Conservation (phyloP, 1,140 invertebrate genomes). For the Octopus sinensis region DNA sequence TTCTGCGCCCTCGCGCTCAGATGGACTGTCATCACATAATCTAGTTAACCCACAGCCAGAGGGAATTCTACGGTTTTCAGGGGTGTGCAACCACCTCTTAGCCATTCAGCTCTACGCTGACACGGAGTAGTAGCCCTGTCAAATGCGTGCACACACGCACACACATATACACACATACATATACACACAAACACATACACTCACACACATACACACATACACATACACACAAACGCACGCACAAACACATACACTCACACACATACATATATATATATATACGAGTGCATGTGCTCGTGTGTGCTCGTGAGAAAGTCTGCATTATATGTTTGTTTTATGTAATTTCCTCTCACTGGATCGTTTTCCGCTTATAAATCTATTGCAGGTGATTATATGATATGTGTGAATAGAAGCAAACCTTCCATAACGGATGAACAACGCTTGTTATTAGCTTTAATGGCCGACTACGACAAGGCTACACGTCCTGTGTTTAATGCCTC, state of each 20-base stretch:
- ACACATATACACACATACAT: neutral
- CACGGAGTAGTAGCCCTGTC: neutral
- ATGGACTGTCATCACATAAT: neutral
- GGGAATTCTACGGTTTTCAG: too few relatives aligned
- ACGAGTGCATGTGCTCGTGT: neutral
- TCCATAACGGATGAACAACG: conserved; percentile 81
- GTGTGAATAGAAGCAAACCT: conserved; percentile 22
- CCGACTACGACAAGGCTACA: conserved; percentile 93
- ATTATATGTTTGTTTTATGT: conserved; percentile 10
- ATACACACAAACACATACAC: neutral
- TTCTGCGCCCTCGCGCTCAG: neutral
- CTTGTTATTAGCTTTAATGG: conserved; percentile 86
- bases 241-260: neutral
- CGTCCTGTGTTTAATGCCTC: conserved; percentile 96
- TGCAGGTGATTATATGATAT: conserved; percentile 14
- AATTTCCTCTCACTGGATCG: neutral
- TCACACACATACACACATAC: neutral
- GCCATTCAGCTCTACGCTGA: neutral
- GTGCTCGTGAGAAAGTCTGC: neutral
- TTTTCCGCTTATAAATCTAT: neutral
- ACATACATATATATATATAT: neutral
- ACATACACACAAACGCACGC: neutral
- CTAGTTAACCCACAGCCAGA: neutral
- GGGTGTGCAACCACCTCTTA: neutral
- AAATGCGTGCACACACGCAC: neutral